Conservation (phyloP, 2,888 invertebrate species). For the Drosophila infuscata region DNA sequence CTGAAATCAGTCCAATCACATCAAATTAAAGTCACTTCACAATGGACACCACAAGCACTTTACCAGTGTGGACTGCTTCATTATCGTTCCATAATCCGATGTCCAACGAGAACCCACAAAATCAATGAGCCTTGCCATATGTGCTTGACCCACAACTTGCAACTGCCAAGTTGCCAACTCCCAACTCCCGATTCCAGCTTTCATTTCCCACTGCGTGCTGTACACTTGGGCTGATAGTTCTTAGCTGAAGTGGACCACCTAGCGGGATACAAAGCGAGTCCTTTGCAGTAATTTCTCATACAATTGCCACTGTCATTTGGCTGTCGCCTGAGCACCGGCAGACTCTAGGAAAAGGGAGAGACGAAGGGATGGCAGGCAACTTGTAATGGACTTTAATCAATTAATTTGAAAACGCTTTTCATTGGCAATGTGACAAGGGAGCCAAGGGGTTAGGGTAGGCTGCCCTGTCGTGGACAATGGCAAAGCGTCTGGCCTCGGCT, state of each 20-base stretch:
- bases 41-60: neutral
- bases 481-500: constrained; percentile 37
- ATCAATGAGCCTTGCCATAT: constrained; percentile 68
- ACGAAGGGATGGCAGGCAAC: constrained; percentile 51
- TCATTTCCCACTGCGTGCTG: neutral
- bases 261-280: constrained; percentile 39
- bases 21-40: constrained; percentile 4
- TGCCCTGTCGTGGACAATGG: constrained; percentile 31
- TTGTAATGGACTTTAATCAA: constrained; percentile 82
- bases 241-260: constrained; percentile 47
- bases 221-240: constrained; percentile 29
- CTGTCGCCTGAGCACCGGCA: constrained; percentile 35
- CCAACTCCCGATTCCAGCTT: neutral
- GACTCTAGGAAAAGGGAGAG: too few relatives aligned
- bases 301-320: constrained; percentile 79
- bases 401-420: constrained; percentile 80
- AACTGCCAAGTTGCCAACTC: neutral
- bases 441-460: neutral
- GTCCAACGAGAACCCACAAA: constrained; percentile 17
- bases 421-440: constrained; percentile 53
- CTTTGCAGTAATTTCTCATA: constrained; percentile 73
- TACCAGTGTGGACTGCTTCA: neutral
- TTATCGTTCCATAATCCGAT: neutral
- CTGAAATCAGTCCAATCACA: neutral
- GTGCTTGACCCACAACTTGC: constrained; percentile 22